Evolutionary conservation across 2,113 vertebrate species (phyloP), one percentile per base, ranked within the genome.

Genomic region (Promerops cafer): DNA sequence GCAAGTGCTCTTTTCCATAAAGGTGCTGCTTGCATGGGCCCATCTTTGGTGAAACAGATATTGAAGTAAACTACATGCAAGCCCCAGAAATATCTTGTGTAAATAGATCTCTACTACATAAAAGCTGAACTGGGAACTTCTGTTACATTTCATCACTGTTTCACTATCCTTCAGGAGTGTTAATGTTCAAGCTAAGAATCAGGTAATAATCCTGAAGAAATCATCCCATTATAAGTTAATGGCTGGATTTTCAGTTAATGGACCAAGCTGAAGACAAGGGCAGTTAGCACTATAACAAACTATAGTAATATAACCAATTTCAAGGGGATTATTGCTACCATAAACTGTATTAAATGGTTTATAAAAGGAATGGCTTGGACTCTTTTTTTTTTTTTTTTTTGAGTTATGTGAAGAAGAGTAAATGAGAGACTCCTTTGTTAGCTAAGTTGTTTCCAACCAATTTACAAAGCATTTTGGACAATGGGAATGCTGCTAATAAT

Each of bases 211-310:
- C 92, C 90, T 78, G 77, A 90, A 93, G 54, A 96, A 97, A 93
- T 89, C 89, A 89, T 87, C 35, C 59, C 42, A 83, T 96, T 96
- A 78, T 40, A 75, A 83, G 83, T 50, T 71, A 95, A 79, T 54
- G 57, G 49, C 31, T 94, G 85, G 90, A 85, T 88, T 97, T 97
- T 96, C 64, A 94, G 56, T 93, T 95, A 90, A 94, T 91, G 87
- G 82, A 90, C 68, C 59, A 94, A 79, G 35, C 74, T 72, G 87
- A 95, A 95, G 72, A 97, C 89, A 97, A 96, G 72, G 56, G 88
- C 52, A 97, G 83, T 87, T 97, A 97, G 74, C 40, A 91, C 68
- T 81, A 76, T 94, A 96, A 95, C 83, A 96, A 96, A 96, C 91
- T 84, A 86, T 42, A 89, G 42, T 44, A 96, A 87, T 94, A 95